Conservation (phyloP, 1,140 invertebrate genomes). For the Drosophila pallidifrons region DNA sequence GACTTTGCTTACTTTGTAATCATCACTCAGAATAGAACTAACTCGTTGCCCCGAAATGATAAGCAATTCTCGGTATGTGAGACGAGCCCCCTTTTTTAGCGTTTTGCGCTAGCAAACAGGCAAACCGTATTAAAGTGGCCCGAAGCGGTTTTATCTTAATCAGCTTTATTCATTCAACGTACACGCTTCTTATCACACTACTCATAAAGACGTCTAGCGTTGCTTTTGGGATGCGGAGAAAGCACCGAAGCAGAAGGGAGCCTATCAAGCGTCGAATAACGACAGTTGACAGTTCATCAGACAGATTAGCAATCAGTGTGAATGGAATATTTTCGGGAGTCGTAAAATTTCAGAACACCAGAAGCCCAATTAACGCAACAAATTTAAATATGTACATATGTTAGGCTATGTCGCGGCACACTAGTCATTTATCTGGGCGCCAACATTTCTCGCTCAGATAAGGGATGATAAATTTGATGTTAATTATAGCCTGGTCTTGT, state of each 20-base stretch:
- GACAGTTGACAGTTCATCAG: slow-evolving; percentile 12
- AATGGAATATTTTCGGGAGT: slow-evolving; percentile 63
- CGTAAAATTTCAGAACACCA: slow-evolving; percentile 12
- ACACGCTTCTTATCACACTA: slow-evolving; percentile 5
- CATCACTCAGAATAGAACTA: neutral
- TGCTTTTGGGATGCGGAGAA: neutral
- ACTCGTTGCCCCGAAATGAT: slow-evolving; percentile 7
- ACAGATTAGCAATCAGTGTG: slow-evolving; percentile 38
- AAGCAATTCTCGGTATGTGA: slow-evolving; percentile 36
- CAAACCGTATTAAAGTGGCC: slow-evolving; percentile 16
- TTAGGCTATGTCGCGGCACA: no score
- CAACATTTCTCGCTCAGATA: slow-evolving; percentile 40
- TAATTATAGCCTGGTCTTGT: slow-evolving; percentile 32
- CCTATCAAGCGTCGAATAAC: slow-evolving; percentile 5
- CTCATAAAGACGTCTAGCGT: neutral
- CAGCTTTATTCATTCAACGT: slow-evolving; percentile 3
- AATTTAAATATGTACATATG: slow-evolving; percentile 1
- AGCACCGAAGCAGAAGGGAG: no score
- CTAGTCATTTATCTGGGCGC: slow-evolving; percentile 41
- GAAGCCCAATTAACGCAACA: slow-evolving; percentile 25
- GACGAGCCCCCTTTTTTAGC: slow-evolving; percentile 60
- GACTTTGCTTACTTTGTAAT: neutral
- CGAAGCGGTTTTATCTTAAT: slow-evolving; percentile 21
- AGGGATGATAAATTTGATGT: slow-evolving; percentile 48
- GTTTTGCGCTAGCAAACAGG: no score